Conservation (phyloP, 1,140 invertebrate genomes). For the Cotesia chilonis region DNA sequence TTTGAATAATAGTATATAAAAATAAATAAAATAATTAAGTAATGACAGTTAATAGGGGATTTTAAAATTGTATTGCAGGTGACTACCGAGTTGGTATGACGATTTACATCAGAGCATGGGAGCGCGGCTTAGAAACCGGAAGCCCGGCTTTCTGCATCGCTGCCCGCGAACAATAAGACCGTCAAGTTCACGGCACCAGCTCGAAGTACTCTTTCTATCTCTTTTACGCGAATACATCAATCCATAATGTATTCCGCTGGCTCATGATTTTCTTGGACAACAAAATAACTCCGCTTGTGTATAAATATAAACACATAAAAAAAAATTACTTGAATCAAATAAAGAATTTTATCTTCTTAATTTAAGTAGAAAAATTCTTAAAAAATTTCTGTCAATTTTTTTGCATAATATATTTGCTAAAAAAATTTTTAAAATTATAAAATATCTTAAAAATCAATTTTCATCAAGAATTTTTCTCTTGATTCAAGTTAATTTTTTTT, state of each 20-base stretch:
- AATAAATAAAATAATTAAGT: too few species aligned
- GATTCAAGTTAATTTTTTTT: too few species aligned
- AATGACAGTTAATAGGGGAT: neutral
- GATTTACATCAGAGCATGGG: constrained; percentile 26
- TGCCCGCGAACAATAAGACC: constrained; percentile 58
- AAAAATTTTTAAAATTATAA: too few species aligned
- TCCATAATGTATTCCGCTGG: neutral
- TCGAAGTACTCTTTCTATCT: constrained; percentile 12
- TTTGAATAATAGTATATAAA: neutral
- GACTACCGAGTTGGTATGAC: neutral
- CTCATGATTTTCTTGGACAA: constrained; percentile 5
- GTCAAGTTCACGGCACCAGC: constrained; percentile 45
- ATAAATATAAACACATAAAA: too few species aligned
- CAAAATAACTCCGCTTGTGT: too few species aligned
- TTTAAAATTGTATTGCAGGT: neutral
- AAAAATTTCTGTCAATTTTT: too few species aligned
- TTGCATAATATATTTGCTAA: too few species aligned
- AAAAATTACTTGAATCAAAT: too few species aligned
- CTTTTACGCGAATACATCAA: constrained; percentile 1
- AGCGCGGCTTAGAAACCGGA: constrained; percentile 52
- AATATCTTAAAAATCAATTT: too few species aligned
- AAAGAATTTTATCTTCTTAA: too few species aligned
- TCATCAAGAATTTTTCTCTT: too few species aligned
- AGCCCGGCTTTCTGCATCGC: constrained; percentile 57
- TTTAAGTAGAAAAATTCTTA: too few species aligned